Evolutionary conservation across 2,888 invertebrate genomes (phyloP), one percentile per base, ranked within the genome.

Genomic region (Pollenia angustigena): DNA sequence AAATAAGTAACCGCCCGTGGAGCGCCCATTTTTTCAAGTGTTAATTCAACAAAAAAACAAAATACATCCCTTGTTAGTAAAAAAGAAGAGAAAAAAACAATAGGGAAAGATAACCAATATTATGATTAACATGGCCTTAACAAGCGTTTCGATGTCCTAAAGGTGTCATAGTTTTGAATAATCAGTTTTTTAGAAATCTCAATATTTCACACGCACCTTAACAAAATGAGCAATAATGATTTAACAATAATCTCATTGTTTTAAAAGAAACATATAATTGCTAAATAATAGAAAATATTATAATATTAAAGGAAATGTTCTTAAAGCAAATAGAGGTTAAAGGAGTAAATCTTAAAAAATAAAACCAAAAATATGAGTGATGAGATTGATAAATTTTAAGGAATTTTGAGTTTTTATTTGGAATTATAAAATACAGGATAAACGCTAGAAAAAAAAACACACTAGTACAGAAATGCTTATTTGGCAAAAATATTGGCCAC

Each of bases 121-220:
- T 58, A 71, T 58, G 71, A 48, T 40, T 72, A 76, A 71, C 48
- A 76, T 74, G 64, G 23, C 23, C 40, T 54, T 64, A 42, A 74
- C 14, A 56, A 50, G 12, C 44, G 10, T 32, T 23, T 44, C 42
- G 48, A 66, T 50, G 60, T 52, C 46, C 40, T 78, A 64, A 71
- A 83, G 42, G 83, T 83, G 83, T 78, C 81, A 76, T 40, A 42
- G 69, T 78, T 81, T 74, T 71, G 46, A 62, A 52, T 85, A 81
- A 85, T 85, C 85, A 76, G 68, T 81, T 85, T 72, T 72, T 68
- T 18, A 54, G 72, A 85, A 78, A 85, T 85, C 85, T 72, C 46
- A 71, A 54, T 42, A 58, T 32, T 74, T 60, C 50, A 54, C 64
- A 76, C 48, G 16, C 52, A 42, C 11, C 12, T 40, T 40, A 32